A percentile compares a stretch with the other conserved stretches of the same genome.
Conservation (phyloP, 53 echinoderm and acorn worm species). For the Glandiceps talaboti region DNA sequence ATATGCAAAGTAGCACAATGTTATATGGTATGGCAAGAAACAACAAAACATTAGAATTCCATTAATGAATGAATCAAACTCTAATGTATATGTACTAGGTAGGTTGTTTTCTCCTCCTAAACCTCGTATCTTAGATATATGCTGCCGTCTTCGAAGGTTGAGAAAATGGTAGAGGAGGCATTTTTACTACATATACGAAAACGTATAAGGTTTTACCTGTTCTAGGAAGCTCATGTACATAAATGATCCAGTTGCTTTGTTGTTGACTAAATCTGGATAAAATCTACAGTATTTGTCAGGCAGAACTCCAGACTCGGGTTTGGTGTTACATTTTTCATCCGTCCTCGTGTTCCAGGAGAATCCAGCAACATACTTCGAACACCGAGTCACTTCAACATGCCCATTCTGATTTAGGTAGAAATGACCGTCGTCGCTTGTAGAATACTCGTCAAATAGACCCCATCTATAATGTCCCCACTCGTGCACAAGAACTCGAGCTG, state of each 20-base stretch:
- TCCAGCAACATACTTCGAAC: conserved; percentile 36
- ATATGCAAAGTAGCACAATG: no score
- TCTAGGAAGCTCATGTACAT: background rate
- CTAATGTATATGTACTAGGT: no score
- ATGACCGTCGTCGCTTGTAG: conserved; percentile 17
- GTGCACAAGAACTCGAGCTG: conserved; percentile 49
- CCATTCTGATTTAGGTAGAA: conserved; percentile 40
- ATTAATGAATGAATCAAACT: no score
- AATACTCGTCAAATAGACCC: conserved; percentile 72
- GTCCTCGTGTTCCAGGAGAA: background rate
- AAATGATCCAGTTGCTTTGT: conserved; percentile 32
- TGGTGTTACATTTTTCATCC: background rate
- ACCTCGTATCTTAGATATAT: background rate
- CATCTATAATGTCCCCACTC: conserved; percentile 71
- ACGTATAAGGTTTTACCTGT: background rate
- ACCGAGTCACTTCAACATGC: conserved; percentile 31
- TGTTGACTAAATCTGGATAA: conserved; percentile 12
- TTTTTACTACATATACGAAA: background rate
- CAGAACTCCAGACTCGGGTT: conserved; percentile 6
- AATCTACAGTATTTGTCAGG: conserved; percentile 26
- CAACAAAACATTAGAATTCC: no score
- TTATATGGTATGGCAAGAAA: no score
- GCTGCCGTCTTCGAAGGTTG: background rate
- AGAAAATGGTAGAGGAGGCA: background rate
- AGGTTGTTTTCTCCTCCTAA: no score